Evolutionary conservation across 35 echinoderm and acorn worm genomes (phyloP).

Genomic region (Heliocidaris tuberculata): DNA sequence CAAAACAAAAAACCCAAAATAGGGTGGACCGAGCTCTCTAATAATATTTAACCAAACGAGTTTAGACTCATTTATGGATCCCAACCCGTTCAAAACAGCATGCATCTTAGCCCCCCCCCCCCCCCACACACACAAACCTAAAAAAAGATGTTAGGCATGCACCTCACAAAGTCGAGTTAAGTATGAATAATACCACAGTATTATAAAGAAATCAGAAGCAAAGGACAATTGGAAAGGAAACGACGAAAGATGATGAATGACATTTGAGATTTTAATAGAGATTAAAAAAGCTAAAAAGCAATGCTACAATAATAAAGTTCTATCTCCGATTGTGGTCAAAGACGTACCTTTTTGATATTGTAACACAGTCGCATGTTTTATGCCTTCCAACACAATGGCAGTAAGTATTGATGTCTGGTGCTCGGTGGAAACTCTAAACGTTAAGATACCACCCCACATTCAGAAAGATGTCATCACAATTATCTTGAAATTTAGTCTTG

Average conservation of each 20-base stretch:
- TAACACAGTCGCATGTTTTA: background rate
- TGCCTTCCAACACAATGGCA: background rate
- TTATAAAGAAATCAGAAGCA: background rate
- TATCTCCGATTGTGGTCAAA: background rate
- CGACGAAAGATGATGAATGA: background rate
- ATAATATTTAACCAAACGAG: no score
- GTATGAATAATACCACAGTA: background rate
- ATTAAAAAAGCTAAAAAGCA: background rate
- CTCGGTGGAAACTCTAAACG: background rate
- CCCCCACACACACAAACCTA: no score
- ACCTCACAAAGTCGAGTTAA: no score
- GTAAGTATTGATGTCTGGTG: background rate
- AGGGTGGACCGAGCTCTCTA: no score
- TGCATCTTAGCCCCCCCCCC: no score
- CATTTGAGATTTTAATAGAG: background rate
- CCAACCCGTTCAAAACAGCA: no score
- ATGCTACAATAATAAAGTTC: background rate
- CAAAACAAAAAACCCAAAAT: no score
- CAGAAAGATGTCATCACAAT: background rate
- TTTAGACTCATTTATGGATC: no score
- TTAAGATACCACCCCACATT: background rate
- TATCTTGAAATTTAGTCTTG: background rate
- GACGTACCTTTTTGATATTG: background rate
- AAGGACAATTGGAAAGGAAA: background rate
- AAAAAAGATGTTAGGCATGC: no score